Base-by-base conservation (phyloP, 2,888 invertebrate species). In the Craniophora ligustri region DNA sequence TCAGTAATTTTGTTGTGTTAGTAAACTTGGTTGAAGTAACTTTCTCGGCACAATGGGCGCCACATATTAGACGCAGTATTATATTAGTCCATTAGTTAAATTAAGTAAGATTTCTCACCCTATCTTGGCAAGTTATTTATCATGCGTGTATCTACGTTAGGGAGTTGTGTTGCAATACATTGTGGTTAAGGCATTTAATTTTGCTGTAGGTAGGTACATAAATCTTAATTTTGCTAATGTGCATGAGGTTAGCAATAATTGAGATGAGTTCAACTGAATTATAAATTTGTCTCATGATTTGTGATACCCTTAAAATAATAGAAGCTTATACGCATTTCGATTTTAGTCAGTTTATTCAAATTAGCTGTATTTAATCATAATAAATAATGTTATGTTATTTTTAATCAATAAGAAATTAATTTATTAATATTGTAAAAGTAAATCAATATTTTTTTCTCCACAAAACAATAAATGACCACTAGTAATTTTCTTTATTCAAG, bases 111-210 rank as follows among this genome's bases (percentile, higher is more conserved):
- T 88, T 88, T 85, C 86, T 85, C 89, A 82, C 88, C 88, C 88
- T 82, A 85, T 86, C 85, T 86, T 79, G 76, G 72, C 69, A 73
- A 86, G 87, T 86, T 89, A 88, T 91, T 88, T 91, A 90, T 91
- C 91, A 89, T 87, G 84, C 82, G 82, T 82, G 81, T 82, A 77
- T 73, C 74, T 77, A 67, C 75, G 69, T 76, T 84, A 83, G 87
- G 89, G 88, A 85, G 79, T 82, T 78, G 79, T 75, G 76, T 76
- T 81, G 86, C 85, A 84, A 87, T 88, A 89, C 83, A 87, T 86
- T 88, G 91, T 72, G 91, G 91, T 89, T 86, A 88, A 85, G 82
- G 81, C 89, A 86, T 91, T 91, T 92, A 91, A 91, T 92, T 88
- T 89, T 85, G 84, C 81, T 75, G 79, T 70, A n/a, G n/a, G n/a